These are phyloP conservation scores for Nephrotoma appendiculata DNA, from an alignment of 2,888 invertebrate genomes.

Conservation along the genomic window DNA sequence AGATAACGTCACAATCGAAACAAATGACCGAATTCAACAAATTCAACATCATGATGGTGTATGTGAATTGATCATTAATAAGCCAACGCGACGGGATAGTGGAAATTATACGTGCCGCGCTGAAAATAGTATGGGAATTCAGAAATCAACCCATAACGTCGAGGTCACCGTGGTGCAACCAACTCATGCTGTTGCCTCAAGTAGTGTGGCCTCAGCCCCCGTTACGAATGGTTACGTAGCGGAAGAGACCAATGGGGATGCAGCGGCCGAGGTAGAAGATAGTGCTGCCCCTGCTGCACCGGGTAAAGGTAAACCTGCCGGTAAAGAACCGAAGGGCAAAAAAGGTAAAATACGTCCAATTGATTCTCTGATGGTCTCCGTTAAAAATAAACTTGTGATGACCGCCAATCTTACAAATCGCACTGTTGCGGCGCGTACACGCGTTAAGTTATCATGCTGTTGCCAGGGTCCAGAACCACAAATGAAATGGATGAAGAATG, in stretches of 20 bases:
- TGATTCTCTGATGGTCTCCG: slow-evolving; percentile 29
- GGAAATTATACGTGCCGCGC: slow-evolving; percentile 39
- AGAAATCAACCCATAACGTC: slow-evolving; percentile 57
- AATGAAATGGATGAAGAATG: slow-evolving; percentile 63
- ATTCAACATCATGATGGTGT: slow-evolving; percentile 62
- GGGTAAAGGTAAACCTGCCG: slow-evolving; percentile 16
- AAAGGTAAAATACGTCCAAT: slow-evolving; percentile 11
- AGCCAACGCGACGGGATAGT: slow-evolving; percentile 47
- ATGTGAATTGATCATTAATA: slow-evolving; percentile 53
- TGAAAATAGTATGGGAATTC: slow-evolving; percentile 54
- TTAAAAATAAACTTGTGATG: slow-evolving; percentile 33
- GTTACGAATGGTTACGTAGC: slow-evolving; percentile 15
- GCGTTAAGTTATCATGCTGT: slow-evolving; percentile 66
- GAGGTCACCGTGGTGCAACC: slow-evolving; percentile 27
- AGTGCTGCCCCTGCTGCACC: slow-evolving; percentile 18
- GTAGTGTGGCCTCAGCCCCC: not conserved
- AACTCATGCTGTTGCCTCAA: slow-evolving; percentile 6
- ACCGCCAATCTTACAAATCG: slow-evolving; percentile 28
- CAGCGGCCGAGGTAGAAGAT: slow-evolving; percentile 17
- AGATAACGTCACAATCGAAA: slow-evolving; percentile 43
- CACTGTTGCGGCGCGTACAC: slow-evolving; percentile 43
- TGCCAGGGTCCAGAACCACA: slow-evolving; percentile 57
- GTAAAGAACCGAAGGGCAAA: slow-evolving; percentile 1
- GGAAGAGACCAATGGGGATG: slow-evolving; percentile 17
- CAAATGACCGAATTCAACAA: slow-evolving; percentile 44